Evolutionary conservation across 2,888 invertebrate genomes (phyloP), one percentile per base, ranked within the genome.

Genomic region (Boloria euphrosyne): DNA sequence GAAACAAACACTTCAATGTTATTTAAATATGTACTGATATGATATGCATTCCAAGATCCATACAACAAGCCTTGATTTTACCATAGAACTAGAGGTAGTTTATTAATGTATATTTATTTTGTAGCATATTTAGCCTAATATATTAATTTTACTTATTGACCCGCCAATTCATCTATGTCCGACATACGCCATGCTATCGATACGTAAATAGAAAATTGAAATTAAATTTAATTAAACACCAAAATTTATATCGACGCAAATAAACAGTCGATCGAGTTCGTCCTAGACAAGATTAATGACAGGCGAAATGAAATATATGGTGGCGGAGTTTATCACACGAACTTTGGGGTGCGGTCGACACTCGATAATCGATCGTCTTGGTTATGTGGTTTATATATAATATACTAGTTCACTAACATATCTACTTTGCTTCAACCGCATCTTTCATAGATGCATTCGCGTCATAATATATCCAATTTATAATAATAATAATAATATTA

Each of bases 231-330:
- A 58, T 59, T 31, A 47, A 59, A n/a, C 18, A 14, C 51, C 52
- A 46, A 47, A 59, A 53, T 63, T 18, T 49, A 61, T 58, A 59
- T 52, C 58, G 52, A 52, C 17, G 47, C 46, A 75, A 50, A 58
- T 61, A 47, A 62, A 64, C 69, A 64, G 63, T 66, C 18, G 52
- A 58, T 61, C 64, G 61, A 51, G 78, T 74, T 77, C 74, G 71
- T 72, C 67, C 78, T 79, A 68, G 66, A 76, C 76, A 82, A 84
- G 83, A 85, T 84, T 85, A 83, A 86, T 86, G 83, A 81, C 78
- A 71, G 76, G 74, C 76, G 75, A 79, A 81, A 78, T 76, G 75
- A 78, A 78, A 78, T 78, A 78, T 80, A 77, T 75, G 74, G 70
- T 73, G 75, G 72, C 72, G 72, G 76, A 78, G 78, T 75, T 74